A percentile compares a stretch with the other conserved stretches of the same genome.
These are phyloP conservation scores for Sinella curviseta DNA, from an alignment of 1,140 invertebrate species.

Conservation along the genomic window DNA sequence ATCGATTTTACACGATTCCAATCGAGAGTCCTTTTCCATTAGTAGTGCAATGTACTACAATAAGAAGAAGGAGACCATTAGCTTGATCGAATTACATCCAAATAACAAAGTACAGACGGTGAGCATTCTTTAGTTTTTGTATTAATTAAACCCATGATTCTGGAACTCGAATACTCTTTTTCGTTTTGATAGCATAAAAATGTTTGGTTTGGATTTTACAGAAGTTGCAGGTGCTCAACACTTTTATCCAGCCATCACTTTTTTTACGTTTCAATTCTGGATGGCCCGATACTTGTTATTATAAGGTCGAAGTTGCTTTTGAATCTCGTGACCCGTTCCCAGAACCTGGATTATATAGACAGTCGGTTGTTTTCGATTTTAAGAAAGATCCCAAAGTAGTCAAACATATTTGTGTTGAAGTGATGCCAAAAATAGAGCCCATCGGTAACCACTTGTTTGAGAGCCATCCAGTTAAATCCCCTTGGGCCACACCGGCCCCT, in stretches of 20 bases:
- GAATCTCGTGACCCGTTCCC: background rate
- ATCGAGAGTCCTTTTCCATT: background rate
- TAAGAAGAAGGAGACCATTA: background rate
- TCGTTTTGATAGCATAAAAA: background rate
- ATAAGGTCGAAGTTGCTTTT: constrained; percentile 6
- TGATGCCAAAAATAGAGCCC: background rate
- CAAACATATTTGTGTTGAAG: constrained; percentile 2
- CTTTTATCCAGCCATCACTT: constrained; percentile 14
- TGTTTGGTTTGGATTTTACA: background rate
- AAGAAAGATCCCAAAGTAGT: constrained; percentile 22
- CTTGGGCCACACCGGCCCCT: background rate
- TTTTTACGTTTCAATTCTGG: constrained; percentile 21
- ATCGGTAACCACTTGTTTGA: background rate
- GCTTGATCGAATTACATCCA: constrained; percentile 20
- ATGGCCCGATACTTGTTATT: constrained; percentile 11
- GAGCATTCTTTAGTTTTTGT: no score
- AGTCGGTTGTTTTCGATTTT: constrained; percentile 20
- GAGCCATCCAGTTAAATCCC: background rate
- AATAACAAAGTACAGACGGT: constrained; percentile 22
- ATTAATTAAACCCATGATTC: background rate
- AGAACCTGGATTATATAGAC: background rate
- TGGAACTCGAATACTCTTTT: background rate
- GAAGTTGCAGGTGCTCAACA: constrained; percentile 18
- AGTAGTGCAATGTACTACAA: constrained; percentile 1
- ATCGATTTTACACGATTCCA: constrained; percentile 7